These are phyloP conservation scores for Echeneis naucrates DNA, from an alignment of 2,797 vertebrate species.

Conservation along the genomic window DNA sequence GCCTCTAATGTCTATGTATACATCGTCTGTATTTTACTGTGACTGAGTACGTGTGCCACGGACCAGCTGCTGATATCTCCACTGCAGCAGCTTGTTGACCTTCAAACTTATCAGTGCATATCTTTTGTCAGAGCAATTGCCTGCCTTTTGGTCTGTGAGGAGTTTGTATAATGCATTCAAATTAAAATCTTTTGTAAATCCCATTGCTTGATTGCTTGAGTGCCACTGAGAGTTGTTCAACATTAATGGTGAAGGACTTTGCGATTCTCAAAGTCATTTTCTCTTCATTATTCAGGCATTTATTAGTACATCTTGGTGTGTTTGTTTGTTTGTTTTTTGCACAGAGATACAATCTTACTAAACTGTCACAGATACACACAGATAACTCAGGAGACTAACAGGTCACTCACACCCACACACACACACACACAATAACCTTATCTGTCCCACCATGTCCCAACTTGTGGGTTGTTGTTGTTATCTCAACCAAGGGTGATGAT, in stretches of 20 bases:
- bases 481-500: neutral
- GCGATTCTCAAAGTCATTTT: conserved; percentile 83
- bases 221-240: conserved; percentile 83
- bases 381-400: conserved; percentile 34
- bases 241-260: conserved; percentile 83
- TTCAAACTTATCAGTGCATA: conserved; percentile 82
- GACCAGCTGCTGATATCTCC: conserved; percentile 73
- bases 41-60: conserved; percentile 34
- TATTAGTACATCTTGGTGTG: conserved; percentile 76
- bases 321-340: too few species aligned
- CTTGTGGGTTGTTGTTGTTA: neutral
- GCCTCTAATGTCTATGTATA: conserved; percentile 46
- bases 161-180: conserved; percentile 84
- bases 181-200: conserved; percentile 86
- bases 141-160: conserved; percentile 77
- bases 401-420: conserved; percentile 20
- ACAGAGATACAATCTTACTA: conserved; percentile 61
- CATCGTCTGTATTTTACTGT: conserved; percentile 49
- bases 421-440: conserved; percentile 12
- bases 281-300: conserved; percentile 76
- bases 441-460: conserved; percentile 8
- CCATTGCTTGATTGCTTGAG: conserved; percentile 82
- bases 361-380: conserved; percentile 51
- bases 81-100: conserved; percentile 83
- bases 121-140: conserved; percentile 79